Percentiles rank a stretch among this genome's conserved stretches.
Evolutionary conservation across 2,888 invertebrate genomes (phyloP).

Genomic region (Latrodectus hesperus): DNA sequence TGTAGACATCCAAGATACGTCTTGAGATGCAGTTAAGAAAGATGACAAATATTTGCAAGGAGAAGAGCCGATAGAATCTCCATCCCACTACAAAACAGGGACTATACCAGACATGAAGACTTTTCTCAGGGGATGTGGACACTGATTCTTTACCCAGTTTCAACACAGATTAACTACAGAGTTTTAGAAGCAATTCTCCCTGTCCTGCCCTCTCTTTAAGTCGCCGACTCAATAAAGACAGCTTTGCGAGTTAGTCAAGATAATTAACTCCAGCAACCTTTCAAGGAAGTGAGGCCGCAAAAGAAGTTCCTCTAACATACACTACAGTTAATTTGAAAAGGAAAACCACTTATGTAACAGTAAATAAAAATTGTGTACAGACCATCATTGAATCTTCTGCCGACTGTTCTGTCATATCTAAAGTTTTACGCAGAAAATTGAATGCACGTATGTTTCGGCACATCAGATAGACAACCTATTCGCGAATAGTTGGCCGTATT

Average conservation of each 20-base stretch:
- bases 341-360: too few species aligned
- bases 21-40: too few species aligned
- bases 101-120: not conserved
- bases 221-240: too few species aligned
- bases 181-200: not conserved
- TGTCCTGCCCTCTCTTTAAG: too few species aligned
- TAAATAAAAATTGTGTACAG: not conserved
- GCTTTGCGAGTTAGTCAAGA: not conserved
- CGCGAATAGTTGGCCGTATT: too few species aligned
- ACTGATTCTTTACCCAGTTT: not conserved
- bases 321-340: not conserved
- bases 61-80: not conserved
- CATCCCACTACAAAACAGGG: not conserved
- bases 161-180: too few species aligned
- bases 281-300: not conserved
- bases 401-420: not conserved
- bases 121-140: not conserved
- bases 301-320: not conserved
- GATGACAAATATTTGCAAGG: not conserved
- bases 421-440: conserved; percentile 3
- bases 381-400: conserved; percentile 2
- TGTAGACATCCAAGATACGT: too few species aligned
- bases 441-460: too few species aligned
- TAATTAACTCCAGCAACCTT: not conserved
- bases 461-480: too few species aligned